These are phyloP conservation scores for Raphicerus campestris DNA, from an alignment of 2,113 vertebrate genomes.

Conservation along the genomic window DNA sequence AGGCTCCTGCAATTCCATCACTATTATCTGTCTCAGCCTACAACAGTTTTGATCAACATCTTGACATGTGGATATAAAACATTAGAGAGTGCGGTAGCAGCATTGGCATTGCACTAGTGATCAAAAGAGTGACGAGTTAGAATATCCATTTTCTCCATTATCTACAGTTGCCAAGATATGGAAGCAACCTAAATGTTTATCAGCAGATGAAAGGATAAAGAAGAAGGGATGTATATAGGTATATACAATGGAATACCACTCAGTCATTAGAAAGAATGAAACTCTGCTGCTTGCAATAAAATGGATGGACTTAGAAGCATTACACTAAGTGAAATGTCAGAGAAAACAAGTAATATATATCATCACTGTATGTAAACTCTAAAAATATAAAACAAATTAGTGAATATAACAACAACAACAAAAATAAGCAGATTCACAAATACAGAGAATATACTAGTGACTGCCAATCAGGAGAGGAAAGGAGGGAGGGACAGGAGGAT, in stretches of 20 bases:
- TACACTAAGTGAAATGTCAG: neutral
- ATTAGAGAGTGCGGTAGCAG: neutral
- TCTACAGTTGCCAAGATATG: neutral
- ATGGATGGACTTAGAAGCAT: neutral
- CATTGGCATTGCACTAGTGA: neutral
- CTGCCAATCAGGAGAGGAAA: neutral
- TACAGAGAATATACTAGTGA: neutral
- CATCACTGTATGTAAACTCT: neutral
- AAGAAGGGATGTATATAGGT: neutral
- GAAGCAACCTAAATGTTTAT: neutral
- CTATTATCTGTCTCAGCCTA: neutral
- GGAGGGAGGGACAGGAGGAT: neutral
- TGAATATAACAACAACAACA: neutral
- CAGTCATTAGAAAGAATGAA: neutral
- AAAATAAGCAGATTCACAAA: neutral
- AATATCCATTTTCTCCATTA: neutral
- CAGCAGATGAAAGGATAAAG: neutral
- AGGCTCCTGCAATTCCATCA: neutral
- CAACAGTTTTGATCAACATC: neutral
- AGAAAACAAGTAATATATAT: neutral
- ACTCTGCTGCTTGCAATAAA: neutral
- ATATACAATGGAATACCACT: neutral
- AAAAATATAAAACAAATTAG: neutral
- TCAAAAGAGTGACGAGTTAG: neutral
- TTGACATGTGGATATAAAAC: neutral